These are phyloP conservation scores for Lepidurus couesii DNA, from an alignment of 1,140 invertebrate genomes.

Conservation along the genomic window DNA sequence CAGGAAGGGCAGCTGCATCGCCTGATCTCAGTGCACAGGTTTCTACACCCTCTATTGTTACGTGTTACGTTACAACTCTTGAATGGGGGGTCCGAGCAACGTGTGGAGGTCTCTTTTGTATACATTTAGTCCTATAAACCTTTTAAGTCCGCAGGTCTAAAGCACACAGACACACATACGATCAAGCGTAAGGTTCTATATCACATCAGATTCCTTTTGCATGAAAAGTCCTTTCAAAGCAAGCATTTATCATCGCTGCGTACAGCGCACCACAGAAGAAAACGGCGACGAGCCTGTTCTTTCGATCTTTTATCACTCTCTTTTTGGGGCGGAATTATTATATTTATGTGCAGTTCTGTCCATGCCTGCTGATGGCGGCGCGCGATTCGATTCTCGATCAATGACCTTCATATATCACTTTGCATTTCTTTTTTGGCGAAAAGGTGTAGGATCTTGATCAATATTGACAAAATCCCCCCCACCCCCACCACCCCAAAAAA, in stretches of 20 bases:
- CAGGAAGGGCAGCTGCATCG: not conserved
- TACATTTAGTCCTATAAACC: constrained; percentile 2
- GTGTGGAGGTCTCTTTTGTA: constrained; percentile 2
- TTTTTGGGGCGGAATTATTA: not conserved
- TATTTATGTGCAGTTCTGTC: not conserved
- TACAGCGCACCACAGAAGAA: not conserved
- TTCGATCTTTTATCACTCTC: not conserved
- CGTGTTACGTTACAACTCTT: constrained; percentile 10
- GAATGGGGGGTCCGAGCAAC: not conserved
- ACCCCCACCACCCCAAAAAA: not conserved
- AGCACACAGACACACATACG: not conserved
- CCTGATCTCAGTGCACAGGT: constrained; percentile 14
- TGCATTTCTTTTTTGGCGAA: not conserved
- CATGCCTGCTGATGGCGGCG: not conserved
- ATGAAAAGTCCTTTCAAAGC: constrained; percentile 22
- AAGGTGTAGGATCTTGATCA: not conserved
- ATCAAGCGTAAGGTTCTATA: not conserved
- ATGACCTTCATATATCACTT: not conserved
- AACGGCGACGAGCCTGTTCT: not conserved
- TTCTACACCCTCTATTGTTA: constrained; percentile 5
- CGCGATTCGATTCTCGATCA: constrained; percentile 1
- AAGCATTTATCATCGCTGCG: constrained; percentile 15
- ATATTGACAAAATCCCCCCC: not conserved
- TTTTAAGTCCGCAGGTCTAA: constrained; percentile 19
- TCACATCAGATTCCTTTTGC: not conserved